Percentiles rank a stretch among this genome's conserved stretches.
These are phyloP conservation scores for Alosa sapidissima DNA, from an alignment of 2,797 vertebrate species.

Conservation along the genomic window DNA sequence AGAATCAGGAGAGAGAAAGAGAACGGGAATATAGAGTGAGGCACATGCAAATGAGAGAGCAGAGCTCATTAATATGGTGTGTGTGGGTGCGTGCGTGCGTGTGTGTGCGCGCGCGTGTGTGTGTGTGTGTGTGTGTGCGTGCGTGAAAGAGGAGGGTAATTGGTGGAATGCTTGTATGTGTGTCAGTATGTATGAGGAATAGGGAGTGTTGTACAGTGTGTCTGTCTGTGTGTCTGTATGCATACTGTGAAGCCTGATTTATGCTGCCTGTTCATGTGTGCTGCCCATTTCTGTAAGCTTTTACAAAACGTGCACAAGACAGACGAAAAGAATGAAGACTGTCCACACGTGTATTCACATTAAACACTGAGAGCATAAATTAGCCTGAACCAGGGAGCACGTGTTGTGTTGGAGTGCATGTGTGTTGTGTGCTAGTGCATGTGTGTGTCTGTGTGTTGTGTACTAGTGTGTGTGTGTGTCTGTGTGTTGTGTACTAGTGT, in stretches of 20 bases:
- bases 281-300: too few species aligned
- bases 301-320: too few species aligned
- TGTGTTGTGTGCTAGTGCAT: not conserved
- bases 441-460: too few species aligned
- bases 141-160: not conserved
- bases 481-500: too few species aligned
- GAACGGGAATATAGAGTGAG: not conserved
- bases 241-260: too few species aligned
- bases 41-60: not conserved
- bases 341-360: too few species aligned
- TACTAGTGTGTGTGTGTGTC: too few species aligned
- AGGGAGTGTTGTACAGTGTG: conserved; percentile 19
- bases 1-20: not conserved
- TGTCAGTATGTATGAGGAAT: not conserved
- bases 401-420: not conserved
- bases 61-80: not conserved
- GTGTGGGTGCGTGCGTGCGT: conserved; percentile 23
- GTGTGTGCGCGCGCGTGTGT: conserved; percentile 26
- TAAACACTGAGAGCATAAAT: too few species aligned
- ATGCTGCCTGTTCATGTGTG: too few species aligned
- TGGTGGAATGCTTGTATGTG: conserved; percentile 10
- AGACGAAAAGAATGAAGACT: too few species aligned
- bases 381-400: not conserved
- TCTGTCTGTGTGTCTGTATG: conserved; percentile 20
- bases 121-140: conserved; percentile 32